Percentiles rank a stretch among this genome's conserved stretches.
Conservation (phyloP, 2,797 vertebrate species). For the Fistularia tabacaria region DNA sequence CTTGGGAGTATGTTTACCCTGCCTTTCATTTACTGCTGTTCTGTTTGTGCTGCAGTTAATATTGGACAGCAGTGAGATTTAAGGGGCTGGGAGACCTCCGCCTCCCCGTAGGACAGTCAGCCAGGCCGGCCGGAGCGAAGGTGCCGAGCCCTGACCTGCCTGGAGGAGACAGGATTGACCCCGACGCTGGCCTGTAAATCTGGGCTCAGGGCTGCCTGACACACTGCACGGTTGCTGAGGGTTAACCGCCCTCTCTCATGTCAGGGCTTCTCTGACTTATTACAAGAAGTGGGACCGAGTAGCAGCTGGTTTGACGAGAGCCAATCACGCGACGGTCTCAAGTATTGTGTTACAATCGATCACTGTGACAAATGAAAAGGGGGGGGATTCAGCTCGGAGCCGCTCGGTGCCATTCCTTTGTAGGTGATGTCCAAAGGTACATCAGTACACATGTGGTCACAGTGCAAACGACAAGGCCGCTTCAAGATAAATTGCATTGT, state of each 20-base stretch:
- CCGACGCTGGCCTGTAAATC: constrained; percentile 34
- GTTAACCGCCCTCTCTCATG: constrained; percentile 51
- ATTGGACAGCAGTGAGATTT: constrained; percentile 73
- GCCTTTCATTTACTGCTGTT: constrained; percentile 72
- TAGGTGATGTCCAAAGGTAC: constrained; percentile 42
- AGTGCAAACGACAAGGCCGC: constrained; percentile 7
- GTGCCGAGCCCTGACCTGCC: constrained; percentile 4
- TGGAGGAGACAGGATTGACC: constrained; percentile 40
- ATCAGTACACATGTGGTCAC: constrained; percentile 16
- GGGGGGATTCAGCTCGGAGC: constrained; percentile 19
- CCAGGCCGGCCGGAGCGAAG: constrained; percentile 30
- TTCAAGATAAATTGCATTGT: background rate
- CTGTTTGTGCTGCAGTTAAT: constrained; percentile 81
- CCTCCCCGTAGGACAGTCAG: constrained; percentile 41
- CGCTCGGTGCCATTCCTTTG: constrained; percentile 5
- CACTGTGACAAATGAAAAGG: constrained; percentile 34
- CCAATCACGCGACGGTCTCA: no score
- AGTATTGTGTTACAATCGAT: constrained; percentile 18
- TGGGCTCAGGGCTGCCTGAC: constrained; percentile 37
- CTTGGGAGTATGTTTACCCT: constrained; percentile 73
- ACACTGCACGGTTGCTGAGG: constrained; percentile 51
- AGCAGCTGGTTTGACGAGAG: no score
- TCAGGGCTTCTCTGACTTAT: constrained; percentile 38
- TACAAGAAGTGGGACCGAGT: no score
- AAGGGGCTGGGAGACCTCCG: constrained; percentile 42